Conservation (phyloP, 2,113 vertebrate genomes). For the Clarias gariepinus region DNA sequence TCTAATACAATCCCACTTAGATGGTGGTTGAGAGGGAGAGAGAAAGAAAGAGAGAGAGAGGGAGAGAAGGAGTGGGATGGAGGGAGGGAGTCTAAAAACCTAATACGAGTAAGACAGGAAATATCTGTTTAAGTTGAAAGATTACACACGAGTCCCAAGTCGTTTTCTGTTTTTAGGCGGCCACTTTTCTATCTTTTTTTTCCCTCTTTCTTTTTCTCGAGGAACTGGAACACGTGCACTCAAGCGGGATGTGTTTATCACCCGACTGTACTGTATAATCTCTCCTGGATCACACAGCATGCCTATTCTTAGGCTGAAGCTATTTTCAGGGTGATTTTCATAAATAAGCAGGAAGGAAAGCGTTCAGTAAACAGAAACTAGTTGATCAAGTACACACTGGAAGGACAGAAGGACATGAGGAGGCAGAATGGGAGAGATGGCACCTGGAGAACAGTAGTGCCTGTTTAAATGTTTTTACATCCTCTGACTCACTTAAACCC, state of each 20-base stretch:
- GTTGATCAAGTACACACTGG: neutral
- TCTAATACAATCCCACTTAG: neutral
- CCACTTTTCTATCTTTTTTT: constrained; percentile 23
- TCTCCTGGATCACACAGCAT: constrained; percentile 19
- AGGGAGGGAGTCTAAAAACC: constrained; percentile 17
- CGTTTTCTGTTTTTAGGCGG: constrained; percentile 71
- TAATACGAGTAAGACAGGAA: constrained; percentile 74
- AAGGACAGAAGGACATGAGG: neutral
- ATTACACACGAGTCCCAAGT: constrained; percentile 63
- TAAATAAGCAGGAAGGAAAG: constrained; percentile 29
- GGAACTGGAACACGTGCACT: constrained; percentile 42
- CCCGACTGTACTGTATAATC: constrained; percentile 20
- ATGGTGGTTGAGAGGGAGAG: constrained; percentile 5
- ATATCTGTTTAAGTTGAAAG: constrained; percentile 70
- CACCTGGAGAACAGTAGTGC: neutral
- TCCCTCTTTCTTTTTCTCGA: neutral
- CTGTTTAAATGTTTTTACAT: no score
- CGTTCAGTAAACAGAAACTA: neutral
- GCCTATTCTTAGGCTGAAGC: neutral
- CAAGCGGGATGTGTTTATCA: constrained; percentile 50
- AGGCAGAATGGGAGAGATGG: neutral
- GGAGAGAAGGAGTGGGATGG: neutral
- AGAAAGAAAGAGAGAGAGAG: constrained; percentile 18
- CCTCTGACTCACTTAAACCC: neutral
- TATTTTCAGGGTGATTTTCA: constrained; percentile 42